Base-by-base conservation (phyloP, 30 jellyfish, hydroid and myxozoan genomes). In the Aurelia sp. region DNA sequence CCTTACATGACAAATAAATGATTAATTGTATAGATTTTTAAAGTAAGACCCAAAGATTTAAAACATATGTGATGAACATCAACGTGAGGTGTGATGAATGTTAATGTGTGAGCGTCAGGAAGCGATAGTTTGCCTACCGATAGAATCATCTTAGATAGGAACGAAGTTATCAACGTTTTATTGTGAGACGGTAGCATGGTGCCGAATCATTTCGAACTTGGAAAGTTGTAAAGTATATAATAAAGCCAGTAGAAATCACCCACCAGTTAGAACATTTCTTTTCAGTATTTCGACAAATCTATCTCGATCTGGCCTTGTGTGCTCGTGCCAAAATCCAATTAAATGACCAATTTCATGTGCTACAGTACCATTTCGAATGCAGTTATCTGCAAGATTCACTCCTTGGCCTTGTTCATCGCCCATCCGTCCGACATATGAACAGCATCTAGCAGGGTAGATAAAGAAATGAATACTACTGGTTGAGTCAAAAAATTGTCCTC, bases 291-390 rank as follows among this genome's bases (percentile, higher is more conserved):
- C 74, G 15, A 91, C 91, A 82, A 78, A 86, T 8, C 83, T 38
- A 51, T 91, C 96, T 19, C 98, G 88, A 80, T 91, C 98, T 3
- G 98, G 98, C 38, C 98, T 73, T 21, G 98, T 91, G 76, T 85
- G 96, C 77, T 91, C 98, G 85, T 91, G 98, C 98, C 98, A 91
- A 79, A 91, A 91, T 13, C 98, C 98, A 80, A 91, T 91, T 33
- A 84, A 62, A 74, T 91, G 97, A 48, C 97, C 97, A 62, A 91
- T 68, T 73, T 91, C 97, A 68, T 91, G 97, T 13, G 82, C 72
- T 4, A 91, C 76, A 3, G 91, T 79, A 20, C 97, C 97, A 67
- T 82, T 70, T 74, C 77, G 88, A 22, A 91, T 75, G 52, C 98
- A 91, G 66, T 81, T 82, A 19, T 57, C 85, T 0, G 91, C 93